Evolutionary conservation across 2,797 vertebrate species (phyloP), one percentile per base, ranked within the genome.

Genomic region (Chaetodon trifasciatus): DNA sequence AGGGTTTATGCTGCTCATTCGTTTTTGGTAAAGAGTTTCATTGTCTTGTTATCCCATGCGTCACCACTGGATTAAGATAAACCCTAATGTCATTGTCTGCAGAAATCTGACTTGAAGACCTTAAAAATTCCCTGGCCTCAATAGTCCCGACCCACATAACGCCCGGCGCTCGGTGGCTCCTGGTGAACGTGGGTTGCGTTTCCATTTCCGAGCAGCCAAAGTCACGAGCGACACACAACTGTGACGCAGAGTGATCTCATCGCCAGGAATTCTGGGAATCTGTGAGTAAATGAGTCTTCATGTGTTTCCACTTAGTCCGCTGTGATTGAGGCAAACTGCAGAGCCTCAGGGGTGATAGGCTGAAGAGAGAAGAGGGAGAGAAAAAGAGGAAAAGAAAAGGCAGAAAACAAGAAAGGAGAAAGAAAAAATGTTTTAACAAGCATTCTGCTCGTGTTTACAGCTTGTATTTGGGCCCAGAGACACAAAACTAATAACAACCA

Each of bases 211-310:
- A 77, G 69, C 55, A 79, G 75, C 23, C n/a, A 81, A 76, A 91
- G 80, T 82, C 81, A 62, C 11, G 40, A 76, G 28, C 71, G 28
- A 81, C 66, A 58, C 46, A 66, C 74, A 69, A 68, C 57, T 49
- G 72, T 73, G 64, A 74, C 74, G 44, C 67, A 0, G 47, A 74
- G 88, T 94, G 93, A 94, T 91, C 87, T 93, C 90, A 90, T 63
- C n/a, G 70, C 23, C 44, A 86, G 89, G 93, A 95, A 95, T 95
- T 91, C 89, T 94, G 89, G 89, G 92, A 95, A 95, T 94, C 87
- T 82, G 42, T 68, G 81, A 76, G 80, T 79, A 90, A 92, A 86
- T 28, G 81, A 90, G 76, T 12, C 23, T 79, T 74, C 89, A 90
- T 91, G 85, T 95, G 94, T 94, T 94, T 94, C 87, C 82, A 86